Evolutionary conservation across 2,888 invertebrate genomes (phyloP).

Genomic region (Heliconius charithonia): DNA sequence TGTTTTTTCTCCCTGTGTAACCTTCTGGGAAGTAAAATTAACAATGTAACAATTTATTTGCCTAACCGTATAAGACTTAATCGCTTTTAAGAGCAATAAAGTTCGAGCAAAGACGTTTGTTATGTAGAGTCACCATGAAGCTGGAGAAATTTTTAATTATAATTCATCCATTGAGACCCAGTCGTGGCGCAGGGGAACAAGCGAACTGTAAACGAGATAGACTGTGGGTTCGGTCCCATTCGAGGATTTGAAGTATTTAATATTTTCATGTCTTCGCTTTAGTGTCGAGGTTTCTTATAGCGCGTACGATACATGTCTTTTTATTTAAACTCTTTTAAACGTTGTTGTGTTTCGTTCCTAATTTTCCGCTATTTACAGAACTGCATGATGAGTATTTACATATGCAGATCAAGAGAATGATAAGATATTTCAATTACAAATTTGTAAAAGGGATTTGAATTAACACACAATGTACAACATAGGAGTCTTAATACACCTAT

Average conservation of each 20-base stretch:
- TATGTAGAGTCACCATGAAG: slow-evolving; percentile 43
- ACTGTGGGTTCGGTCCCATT: too few relatives aligned
- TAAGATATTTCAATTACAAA: not conserved
- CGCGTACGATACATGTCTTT: too few relatives aligned
- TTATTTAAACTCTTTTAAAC: too few relatives aligned
- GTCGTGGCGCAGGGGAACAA: too few relatives aligned
- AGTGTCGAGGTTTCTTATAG: too few relatives aligned
- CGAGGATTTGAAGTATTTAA: too few relatives aligned
- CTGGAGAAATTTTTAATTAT: not conserved
- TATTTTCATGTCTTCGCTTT: too few relatives aligned
- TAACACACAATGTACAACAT: not conserved
- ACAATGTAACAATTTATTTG: slow-evolving; percentile 53
- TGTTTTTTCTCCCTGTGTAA: slow-evolving; percentile 26
- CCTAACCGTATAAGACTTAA: slow-evolving; percentile 54
- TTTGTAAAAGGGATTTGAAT: not conserved
- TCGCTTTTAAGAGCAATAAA: slow-evolving; percentile 54
- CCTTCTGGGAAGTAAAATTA: slow-evolving; percentile 31
- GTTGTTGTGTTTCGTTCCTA: not conserved
- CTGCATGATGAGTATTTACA: too few relatives aligned
- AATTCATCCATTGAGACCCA: too few relatives aligned
- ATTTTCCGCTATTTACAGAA: not conserved
- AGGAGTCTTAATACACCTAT: not conserved
- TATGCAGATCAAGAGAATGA: not conserved
- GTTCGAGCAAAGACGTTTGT: slow-evolving; percentile 50
- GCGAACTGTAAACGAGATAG: too few relatives aligned